phyloP scores from a whole-genome alignment of 2,888 invertebrate species.

The Scrobipalpa costella region DNA sequence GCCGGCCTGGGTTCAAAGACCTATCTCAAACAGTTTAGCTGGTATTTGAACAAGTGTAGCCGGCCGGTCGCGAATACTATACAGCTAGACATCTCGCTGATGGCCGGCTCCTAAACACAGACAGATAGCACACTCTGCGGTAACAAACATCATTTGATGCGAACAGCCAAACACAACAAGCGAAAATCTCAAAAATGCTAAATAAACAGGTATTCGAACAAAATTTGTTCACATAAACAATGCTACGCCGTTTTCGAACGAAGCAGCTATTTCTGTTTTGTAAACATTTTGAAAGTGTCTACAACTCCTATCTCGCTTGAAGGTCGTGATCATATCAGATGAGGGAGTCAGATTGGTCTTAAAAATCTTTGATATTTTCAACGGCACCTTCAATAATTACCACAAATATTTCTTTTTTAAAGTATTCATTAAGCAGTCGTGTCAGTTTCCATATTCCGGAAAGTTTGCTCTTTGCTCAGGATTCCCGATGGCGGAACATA shows the following conservation, averaged over 20 bases:
- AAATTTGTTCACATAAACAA: slow-evolving; percentile 32
- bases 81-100: slow-evolving; percentile 42
- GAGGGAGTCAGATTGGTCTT: background rate
- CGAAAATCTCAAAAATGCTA: background rate
- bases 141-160: background rate
- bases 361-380: background rate
- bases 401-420: no score
- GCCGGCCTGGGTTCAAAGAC: slow-evolving; percentile 78
- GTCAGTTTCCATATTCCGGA: background rate
- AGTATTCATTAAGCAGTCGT: background rate
- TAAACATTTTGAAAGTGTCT: slow-evolving; percentile 14
- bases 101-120: slow-evolving; percentile 16
- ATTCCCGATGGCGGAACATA: slow-evolving; percentile 5
- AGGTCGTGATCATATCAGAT: slow-evolving; percentile 3
- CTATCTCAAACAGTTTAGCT: slow-evolving; percentile 70
- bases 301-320: background rate
- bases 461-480: background rate
- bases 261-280: slow-evolving; percentile 21
- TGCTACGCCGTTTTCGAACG: slow-evolving; percentile 34
- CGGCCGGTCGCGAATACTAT: slow-evolving; percentile 58
- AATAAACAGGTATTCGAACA: slow-evolving; percentile 30
- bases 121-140: slow-evolving; percentile 10
- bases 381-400: background rate
- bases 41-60: slow-evolving; percentile 73
- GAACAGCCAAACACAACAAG: slow-evolving; percentile 5